These are phyloP conservation scores for Turritopsis dohrnii DNA, from an alignment of 30 jellyfish, hydroid and myxozoan species.

Conservation along the genomic window DNA sequence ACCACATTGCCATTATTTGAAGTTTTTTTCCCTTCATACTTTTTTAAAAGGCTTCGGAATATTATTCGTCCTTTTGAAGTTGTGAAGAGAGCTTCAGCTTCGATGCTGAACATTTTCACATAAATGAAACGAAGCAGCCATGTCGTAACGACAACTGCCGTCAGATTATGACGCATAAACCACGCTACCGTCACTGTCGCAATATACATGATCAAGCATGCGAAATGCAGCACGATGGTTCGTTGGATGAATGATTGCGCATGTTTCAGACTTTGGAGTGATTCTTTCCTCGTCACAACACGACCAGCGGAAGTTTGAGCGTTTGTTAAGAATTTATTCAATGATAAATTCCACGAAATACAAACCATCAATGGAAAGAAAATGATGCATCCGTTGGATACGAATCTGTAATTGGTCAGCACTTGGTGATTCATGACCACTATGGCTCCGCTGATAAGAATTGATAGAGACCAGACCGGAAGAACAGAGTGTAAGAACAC, in stretches of 20 bases:
- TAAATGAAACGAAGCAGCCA: constrained; percentile 9
- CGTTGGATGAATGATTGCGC: neutral
- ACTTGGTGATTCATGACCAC: neutral
- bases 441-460: neutral
- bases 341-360: neutral
- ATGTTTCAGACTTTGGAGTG: neutral
- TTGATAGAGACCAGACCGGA: constrained; percentile 19
- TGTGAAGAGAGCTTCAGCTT: neutral
- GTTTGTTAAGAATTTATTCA: neutral
- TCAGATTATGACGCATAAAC: neutral
- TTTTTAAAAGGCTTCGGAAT: neutral
- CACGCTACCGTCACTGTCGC: neutral
- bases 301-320: neutral
- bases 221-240: neutral
- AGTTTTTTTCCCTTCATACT: neutral
- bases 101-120: neutral
- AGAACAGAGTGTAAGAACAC: neutral
- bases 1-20: neutral
- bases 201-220: neutral
- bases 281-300: neutral
- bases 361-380: neutral
- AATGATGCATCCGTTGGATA: neutral
- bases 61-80: neutral
- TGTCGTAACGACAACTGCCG: neutral
- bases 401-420: neutral